These are phyloP conservation scores for Sterrhoptilus dennistouni DNA, from an alignment of 2,113 vertebrate genomes.

Conservation along the genomic window DNA sequence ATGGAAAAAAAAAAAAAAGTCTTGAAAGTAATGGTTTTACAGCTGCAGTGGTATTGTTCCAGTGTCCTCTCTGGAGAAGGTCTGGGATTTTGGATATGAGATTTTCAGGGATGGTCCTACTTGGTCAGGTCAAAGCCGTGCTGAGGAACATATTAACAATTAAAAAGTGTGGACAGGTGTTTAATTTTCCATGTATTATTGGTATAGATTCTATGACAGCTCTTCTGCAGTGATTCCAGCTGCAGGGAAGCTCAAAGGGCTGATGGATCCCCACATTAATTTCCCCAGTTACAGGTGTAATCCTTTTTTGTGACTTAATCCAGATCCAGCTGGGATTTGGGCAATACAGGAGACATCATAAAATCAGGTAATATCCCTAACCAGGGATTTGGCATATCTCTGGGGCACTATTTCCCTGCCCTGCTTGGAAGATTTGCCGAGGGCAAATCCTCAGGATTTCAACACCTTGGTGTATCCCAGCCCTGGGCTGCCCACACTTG, in stretches of 20 bases:
- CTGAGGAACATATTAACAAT: neutral
- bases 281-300: rapidly evolving
- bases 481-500: rapidly evolving
- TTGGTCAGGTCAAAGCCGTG: neutral
- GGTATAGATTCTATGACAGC: neutral
- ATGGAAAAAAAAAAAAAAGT: neutral
- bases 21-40: neutral
- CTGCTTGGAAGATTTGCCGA: neutral
- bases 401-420: neutral
- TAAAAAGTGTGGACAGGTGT: neutral
- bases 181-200: neutral
- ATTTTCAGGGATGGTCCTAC: neutral
- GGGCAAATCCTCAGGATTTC: neutral
- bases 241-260: neutral
- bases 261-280: neutral
- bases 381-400: neutral
- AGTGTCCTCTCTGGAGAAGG: neutral
- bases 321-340: neutral
- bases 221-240: neutral
- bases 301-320: neutral
- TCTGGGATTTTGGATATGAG: neutral
- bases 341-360: neutral
- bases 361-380: neutral
- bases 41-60: neutral
- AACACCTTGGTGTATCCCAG: neutral